Base-by-base conservation (phyloP, 64 coral and sea anemone genomes). In the Montipora sp. region DNA sequence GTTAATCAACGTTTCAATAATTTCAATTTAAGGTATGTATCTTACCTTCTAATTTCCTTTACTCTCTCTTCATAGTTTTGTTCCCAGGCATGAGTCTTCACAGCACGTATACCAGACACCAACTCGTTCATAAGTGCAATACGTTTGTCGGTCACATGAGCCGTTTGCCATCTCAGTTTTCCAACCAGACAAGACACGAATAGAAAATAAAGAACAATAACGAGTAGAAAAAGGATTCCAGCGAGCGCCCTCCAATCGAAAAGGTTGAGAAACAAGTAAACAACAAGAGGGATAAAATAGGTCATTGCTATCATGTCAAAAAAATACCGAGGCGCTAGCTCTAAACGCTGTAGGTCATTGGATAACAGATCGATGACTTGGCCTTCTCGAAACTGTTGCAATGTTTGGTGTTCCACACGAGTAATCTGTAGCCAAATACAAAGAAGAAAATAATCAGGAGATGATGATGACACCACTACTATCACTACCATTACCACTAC, bases 51-150 rank as follows among this genome's bases (percentile, higher is more conserved):
- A 5, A 76, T 15, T 44, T 45, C 45, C 22, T 76, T 36, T 14
- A 76, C 74, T 21, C 16, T 76, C 13, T 44, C 27, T 14, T 21
- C 24, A 45, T 76, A 76, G 27, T 76, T 76, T 14, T 76, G n/a
- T 76, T 76, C 74, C 74, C 74, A 76, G 24, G 74, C 74, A 9
- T 76, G 74, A 36, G 74, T 47, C 74, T 76, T 76, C 27, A 76
- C 24, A 15, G 74, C 27, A 9, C 74, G 74, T 8, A 76, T 76
- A 4, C 74, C 74, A 14, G 74, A 47, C 43, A 76, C 9, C 27
- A 76, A 12, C 14, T 76, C 74, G 3, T 80, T 36, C 78, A 80
- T 80, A 3, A 80, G 24, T 1, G 78, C 23, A 8, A 80, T 80
- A 24, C 78, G 78, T 59, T 50, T 51, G 20, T 80, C 78, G 0